phyloP scores from a whole-genome alignment of 2,888 invertebrate species.

The Trachelus stipa region DNA sequence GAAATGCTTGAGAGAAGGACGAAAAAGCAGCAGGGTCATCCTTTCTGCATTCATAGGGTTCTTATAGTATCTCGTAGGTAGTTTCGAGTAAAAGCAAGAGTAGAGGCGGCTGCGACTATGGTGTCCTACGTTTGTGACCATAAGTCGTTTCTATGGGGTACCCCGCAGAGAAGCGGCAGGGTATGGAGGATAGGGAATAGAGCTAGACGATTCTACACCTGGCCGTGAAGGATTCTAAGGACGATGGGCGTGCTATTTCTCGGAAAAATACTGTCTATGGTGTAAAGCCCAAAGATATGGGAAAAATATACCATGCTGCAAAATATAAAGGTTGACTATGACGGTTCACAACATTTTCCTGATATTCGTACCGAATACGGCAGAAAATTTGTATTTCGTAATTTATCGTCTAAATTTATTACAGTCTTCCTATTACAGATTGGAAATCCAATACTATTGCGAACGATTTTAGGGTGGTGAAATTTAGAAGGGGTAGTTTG shows the following conservation, averaged over 20 bases:
- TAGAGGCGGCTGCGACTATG: not conserved
- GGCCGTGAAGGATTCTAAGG: constrained; percentile 36
- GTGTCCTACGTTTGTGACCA: constrained; percentile 14
- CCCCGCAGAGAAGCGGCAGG: constrained; percentile 22
- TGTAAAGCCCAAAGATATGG: not conserved
- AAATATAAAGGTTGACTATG: not conserved
- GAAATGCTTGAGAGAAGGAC: not conserved
- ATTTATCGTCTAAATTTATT: not conserved
- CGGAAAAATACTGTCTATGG: not conserved
- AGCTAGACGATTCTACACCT: constrained; percentile 31
- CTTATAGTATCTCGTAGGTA: not conserved
- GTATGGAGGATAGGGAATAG: constrained; percentile 8
- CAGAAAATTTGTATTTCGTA: not conserved
- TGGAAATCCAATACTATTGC: not conserved
- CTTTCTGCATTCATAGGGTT: not conserved
- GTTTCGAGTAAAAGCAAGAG: constrained; percentile 8
- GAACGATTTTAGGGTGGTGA: not conserved
- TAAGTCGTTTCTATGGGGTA: constrained; percentile 20
- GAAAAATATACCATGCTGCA: not conserved
- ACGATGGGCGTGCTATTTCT: constrained; percentile 15
- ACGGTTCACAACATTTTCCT: not conserved
- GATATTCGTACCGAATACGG: not conserved
- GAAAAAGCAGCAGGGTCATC: not conserved
- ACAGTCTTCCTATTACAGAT: not conserved
- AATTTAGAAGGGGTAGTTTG: not conserved